Conservation (phyloP, 2,797 vertebrate species). For the Enteromius afrohamiltoni region DNA sequence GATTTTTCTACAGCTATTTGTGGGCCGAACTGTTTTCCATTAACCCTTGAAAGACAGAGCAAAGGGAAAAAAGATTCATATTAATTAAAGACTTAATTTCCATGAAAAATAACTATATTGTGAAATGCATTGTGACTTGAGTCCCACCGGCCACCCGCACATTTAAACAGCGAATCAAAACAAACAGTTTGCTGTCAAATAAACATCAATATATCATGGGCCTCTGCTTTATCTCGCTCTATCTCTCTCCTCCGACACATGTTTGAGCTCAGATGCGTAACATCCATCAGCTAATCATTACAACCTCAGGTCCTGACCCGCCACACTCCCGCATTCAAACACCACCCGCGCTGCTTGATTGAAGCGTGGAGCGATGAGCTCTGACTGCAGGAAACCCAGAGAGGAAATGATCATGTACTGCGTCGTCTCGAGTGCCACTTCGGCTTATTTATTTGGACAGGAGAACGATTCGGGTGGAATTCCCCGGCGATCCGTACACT, state of each 20-base stretch:
- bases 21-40: not conserved
- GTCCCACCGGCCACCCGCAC: not conserved
- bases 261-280: constrained; percentile 68
- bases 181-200: constrained; percentile 35
- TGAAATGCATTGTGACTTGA: no score
- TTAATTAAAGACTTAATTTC: not conserved
- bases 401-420: constrained; percentile 73
- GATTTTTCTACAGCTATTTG: not conserved
- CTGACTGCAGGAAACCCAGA: constrained; percentile 71
- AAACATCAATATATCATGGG: constrained; percentile 8
- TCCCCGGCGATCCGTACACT: constrained; percentile 55
- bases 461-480: constrained; percentile 48
- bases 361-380: constrained; percentile 67
- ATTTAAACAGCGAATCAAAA: constrained; percentile 24
- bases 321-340: constrained; percentile 67
- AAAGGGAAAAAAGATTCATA: not conserved
- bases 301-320: constrained; percentile 72
- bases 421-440: constrained; percentile 72
- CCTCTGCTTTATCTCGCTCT: constrained; percentile 47
- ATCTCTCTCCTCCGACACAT: constrained; percentile 65
- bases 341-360: constrained; percentile 64
- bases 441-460: constrained; percentile 75
- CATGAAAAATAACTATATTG: not conserved
- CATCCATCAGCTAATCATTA: constrained; percentile 81
- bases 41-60: not conserved